Evolutionary conservation across 2,797 vertebrate genomes (phyloP), one percentile per base, ranked within the genome.

Genomic region (Sebastolobus altivelis): DNA sequence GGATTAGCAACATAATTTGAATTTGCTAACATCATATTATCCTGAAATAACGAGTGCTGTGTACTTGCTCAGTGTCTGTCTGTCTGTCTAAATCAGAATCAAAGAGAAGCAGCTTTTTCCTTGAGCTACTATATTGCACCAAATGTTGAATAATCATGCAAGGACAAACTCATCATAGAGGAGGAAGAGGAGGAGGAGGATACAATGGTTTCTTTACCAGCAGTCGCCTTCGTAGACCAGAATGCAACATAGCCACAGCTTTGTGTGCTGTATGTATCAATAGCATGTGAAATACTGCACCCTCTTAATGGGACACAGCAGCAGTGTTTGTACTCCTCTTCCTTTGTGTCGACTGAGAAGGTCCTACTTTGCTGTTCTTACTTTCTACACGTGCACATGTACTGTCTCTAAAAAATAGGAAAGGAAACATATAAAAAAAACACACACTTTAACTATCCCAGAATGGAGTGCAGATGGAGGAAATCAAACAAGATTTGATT

Each of bases 201-300:
- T 31, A 22, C 25, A 78, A 13, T 25, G 5, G 0, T 58, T 9
- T 66, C 7, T 74, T 65, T 38, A 71, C n/a, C 59, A 27, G 13
- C 54, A 67, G 54, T 1, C 35, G 2, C 18, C 43, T 46, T 11
- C n/a, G 14, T 12, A n/a, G 29, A 61, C 9, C 49, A 65, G 20
- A 72, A 38, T 62, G 13, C 49, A 65, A 4, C 55, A 11, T 0
- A 2, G 43, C 72, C 46, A 4, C 49, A 77, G 52, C 35, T 11
- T 31, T 38, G 66, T 69, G 16, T 65, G 40, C 16, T 70, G 20
- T 77, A 6, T 65, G 46, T 66, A 55, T 65, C 79, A 81, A 49
- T 20, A 63, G 7, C 52, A n/a, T 81, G 79, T 84, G 80, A 89
- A 87, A 89, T 87, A 29, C 81, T 14, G 20, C 75, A 75, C 27